Base-by-base conservation (phyloP, 1,140 invertebrate genomes). In the Drosophila willistoni region DNA sequence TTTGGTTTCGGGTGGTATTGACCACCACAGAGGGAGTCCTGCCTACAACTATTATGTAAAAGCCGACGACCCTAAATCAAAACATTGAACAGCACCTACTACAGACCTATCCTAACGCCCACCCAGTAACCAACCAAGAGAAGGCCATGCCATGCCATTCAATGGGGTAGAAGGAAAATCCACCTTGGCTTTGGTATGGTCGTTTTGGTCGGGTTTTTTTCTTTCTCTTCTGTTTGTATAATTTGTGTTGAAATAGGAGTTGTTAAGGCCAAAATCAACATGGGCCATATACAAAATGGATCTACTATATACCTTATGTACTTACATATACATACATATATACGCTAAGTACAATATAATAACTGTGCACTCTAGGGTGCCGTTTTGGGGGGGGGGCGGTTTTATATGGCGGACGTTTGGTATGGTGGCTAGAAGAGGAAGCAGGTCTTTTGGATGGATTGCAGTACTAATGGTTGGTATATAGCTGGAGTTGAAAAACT, bases 1-100 rank as follows among this genome's bases (percentile, higher is more conserved):
- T 29, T 47, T 17, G 9, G 7, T 47, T 51, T 51, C 44, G 44
- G 22, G 44, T 51, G 17, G 17, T 47, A 64, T 86, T 86, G 79
- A 78, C 74, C 82, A 65, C 34, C 34, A 36, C 34, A 36, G 10
- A 36, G 34, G 65, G 60, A 68, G 39, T 29, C 25, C 25, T 64
- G 39, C 41, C 33, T 14, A 44, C 22, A 75, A 33, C 79, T 77
- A 89, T 89, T 86, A 83, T 66, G 73, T 89, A 87, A 89, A 77
- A 75, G 77, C 83, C 85, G 83, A 83, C 83, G 83, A 87, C 84
- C 83, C 84, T 83, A 87, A 87, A 75, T 80, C 65, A 56, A 62
- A 87, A 67, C 66, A 68, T 77, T 68, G 71, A 76, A 64, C 67
- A 76, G 75, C 44, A 51, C 44, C 44, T 51, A 51, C 17, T 51